Evolutionary conservation across 2,888 invertebrate genomes (phyloP), one percentile per base, ranked within the genome.

Genomic region (Drosophila picticornis): DNA sequence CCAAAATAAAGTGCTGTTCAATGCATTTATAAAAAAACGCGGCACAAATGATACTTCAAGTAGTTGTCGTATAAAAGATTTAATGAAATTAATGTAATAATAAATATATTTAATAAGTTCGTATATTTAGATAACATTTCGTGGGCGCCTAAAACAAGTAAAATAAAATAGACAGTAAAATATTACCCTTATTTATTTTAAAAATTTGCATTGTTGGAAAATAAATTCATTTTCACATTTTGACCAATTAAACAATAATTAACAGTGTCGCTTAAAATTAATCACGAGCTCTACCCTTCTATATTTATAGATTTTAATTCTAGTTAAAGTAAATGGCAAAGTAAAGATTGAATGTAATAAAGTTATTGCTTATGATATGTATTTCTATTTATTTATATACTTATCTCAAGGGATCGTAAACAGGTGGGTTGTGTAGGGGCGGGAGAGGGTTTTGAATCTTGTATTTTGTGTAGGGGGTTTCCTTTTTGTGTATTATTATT

Each of bases 211-310:
- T 25, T 50, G 27, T 27, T 10, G 27, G 27, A 10, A 19, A 27
- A 27, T 27, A 46, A 22, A 22, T 22, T 19, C 5, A 50, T 10
- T 5, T 27, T 48, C 9, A 48, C 27, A 5, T 50, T 51, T 51
- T 46, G 7, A 46, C 25, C 16, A 11, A 31, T 19, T n/a, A 9
- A 22, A 43, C 10, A n/a, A 40, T 27, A 56, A n/a, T 29, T 27
- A 56, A 38, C n/a, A 40, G 16, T 10, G 29, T 29, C 22, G 22
- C 16, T 40, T 70, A 31, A 70, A 70, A n/a, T 43, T 59, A 60
- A 70, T 74, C 63, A 77, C 59, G 58, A 68, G 61, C 32, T 51
- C 19, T 40, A 19, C 25, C 22, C 36, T 60, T 56, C 52, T 22
- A 46, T 55, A 55, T 43, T n/a, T 22, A 27, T 22, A 29, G 3